Conservation (phyloP, 2,888 invertebrate species). For the Teinopalpus imperialis region DNA sequence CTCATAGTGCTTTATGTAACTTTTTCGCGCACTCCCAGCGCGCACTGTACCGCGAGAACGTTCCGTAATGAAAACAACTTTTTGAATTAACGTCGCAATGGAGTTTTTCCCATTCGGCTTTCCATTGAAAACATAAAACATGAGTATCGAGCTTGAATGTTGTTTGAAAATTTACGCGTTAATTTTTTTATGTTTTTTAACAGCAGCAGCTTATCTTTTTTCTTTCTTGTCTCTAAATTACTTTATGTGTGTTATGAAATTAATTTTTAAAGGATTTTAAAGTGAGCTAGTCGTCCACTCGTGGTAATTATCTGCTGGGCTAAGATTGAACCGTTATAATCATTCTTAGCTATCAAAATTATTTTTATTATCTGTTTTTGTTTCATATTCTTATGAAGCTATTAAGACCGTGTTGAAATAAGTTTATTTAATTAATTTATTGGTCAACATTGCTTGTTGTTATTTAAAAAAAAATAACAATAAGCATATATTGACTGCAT, state of each 20-base stretch:
- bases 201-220: background rate
- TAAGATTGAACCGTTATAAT: too few species aligned
- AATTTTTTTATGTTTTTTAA: slow-evolving; percentile 31
- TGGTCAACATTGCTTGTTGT: too few species aligned
- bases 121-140: slow-evolving; percentile 66
- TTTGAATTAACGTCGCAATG: slow-evolving; percentile 75
- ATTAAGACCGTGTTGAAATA: too few species aligned
- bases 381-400: too few species aligned
- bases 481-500: too few species aligned
- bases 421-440: too few species aligned
- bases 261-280: slow-evolving; percentile 11
- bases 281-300: slow-evolving; percentile 2
- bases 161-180: slow-evolving; percentile 39
- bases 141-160: slow-evolving; percentile 55
- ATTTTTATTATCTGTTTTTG: too few species aligned
- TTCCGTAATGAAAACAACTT: slow-evolving; percentile 75
- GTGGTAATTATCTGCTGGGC: background rate
- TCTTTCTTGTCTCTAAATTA: too few species aligned
- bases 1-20: slow-evolving; percentile 62
- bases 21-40: slow-evolving; percentile 51
- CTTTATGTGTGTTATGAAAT: too few species aligned
- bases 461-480: too few species aligned
- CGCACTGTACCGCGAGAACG: slow-evolving; percentile 59
- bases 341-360: too few species aligned
- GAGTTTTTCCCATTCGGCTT: slow-evolving; percentile 61